Percentiles rank a stretch among this genome's conserved stretches.
Conservation (phyloP, 1,140 invertebrate genomes). For the Bombus picipes region DNA sequence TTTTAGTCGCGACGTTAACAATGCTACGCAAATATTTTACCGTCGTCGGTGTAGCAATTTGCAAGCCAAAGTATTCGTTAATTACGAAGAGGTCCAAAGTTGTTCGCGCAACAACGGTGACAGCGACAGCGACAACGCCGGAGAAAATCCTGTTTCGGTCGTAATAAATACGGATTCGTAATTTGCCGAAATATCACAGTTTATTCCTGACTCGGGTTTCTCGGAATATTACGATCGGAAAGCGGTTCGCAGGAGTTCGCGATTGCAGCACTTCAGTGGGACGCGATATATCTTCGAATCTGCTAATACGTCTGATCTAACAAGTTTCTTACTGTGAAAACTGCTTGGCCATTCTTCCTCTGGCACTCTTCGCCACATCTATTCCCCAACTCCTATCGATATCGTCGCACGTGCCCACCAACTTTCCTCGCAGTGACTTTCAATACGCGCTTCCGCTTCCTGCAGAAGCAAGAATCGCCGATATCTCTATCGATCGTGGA, state of each 20-base stretch:
- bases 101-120: not conserved
- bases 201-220: too few species aligned
- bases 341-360: conserved; percentile 52
- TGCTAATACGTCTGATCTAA: conserved; percentile 62
- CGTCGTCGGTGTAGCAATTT: not conserved
- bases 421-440: conserved; percentile 43
- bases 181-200: conserved; percentile 5
- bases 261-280: not conserved
- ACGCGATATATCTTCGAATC: conserved; percentile 26
- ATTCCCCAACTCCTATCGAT: not conserved
- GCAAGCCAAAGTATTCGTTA: not conserved
- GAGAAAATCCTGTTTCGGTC: not conserved
- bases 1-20: not conserved
- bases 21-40: not conserved
- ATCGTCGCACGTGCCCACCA: conserved; percentile 18
- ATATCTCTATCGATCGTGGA: not conserved
- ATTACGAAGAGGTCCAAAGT: not conserved
- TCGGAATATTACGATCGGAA: conserved; percentile 24
- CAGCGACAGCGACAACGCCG: not conserved
- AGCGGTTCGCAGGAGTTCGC: not conserved
- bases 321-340: conserved; percentile 54
- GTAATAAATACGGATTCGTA: conserved; percentile 19
- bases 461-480: not conserved
- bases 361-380: conserved; percentile 21
- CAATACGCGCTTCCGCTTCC: not conserved